These are phyloP conservation scores for Diplolepis rosae DNA, from an alignment of 2,888 invertebrate species.

Conservation along the genomic window DNA sequence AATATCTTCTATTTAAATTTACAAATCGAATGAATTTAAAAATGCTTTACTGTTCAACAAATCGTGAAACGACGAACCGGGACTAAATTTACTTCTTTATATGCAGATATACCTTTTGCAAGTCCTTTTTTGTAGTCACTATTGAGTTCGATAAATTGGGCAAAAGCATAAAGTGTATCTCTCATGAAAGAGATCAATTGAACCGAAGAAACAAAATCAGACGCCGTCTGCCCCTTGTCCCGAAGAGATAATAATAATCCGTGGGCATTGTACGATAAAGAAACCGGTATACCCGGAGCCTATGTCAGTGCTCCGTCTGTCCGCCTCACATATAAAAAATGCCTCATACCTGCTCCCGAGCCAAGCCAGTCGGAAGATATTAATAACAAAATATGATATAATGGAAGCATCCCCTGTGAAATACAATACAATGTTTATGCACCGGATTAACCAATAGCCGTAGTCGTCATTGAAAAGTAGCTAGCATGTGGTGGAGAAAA, in stretches of 20 bases:
- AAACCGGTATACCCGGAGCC: conserved; percentile 57
- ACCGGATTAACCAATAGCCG: conserved; percentile 69
- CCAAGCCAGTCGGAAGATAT: conserved; percentile 73
- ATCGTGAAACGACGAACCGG: too few species aligned
- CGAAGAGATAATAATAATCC: conserved; percentile 48
- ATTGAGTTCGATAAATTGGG: not conserved
- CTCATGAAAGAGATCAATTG: conserved; percentile 24
- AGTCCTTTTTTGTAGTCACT: conserved; percentile 10
- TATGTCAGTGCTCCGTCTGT: conserved; percentile 53
- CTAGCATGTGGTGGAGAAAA: conserved; percentile 36
- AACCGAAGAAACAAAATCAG: conserved; percentile 41
- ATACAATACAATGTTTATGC: conserved; percentile 73
- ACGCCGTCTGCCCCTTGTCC: conserved; percentile 34
- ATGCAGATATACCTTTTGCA: not conserved
- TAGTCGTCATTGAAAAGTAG: conserved; percentile 54
- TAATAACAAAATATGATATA: conserved; percentile 74
- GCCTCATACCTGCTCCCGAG: conserved; percentile 65
- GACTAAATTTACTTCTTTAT: not conserved
- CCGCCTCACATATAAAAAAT: conserved; percentile 61
- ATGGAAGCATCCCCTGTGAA: conserved; percentile 69
- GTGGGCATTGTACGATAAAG: conserved; percentile 61
- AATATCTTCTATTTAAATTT: too few species aligned
- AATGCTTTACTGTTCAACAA: too few species aligned
- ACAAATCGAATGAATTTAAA: too few species aligned
- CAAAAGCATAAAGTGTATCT: conserved; percentile 11